Evolutionary conservation across 2,113 vertebrate genomes (phyloP), one percentile per base, ranked within the genome.

Genomic region (Polyodon spathula): DNA sequence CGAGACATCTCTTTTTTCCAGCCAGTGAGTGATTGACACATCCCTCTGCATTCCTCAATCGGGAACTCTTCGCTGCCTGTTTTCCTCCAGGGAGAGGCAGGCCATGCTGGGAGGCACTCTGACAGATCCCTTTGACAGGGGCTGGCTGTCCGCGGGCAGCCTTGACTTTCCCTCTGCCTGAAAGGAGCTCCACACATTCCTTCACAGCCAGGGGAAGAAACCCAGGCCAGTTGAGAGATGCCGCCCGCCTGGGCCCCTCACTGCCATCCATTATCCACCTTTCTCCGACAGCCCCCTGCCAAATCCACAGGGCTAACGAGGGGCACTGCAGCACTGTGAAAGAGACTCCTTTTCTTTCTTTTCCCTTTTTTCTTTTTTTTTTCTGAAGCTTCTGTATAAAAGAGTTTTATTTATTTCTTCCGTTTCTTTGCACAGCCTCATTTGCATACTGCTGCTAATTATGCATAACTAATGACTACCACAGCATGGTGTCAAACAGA

Each of bases 1-100:
- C 74, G 71, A 85, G 82, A 86, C 78, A 71, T 83, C 81, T 81
- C 70, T 77, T 68, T 73, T 68, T 70, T 48, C 50, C 52, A 61
- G 64, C n/a, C 48, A 50, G 4, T 9, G 6, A 38, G 40, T 87
- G 79, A 83, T 71, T 75, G 83, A 77, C 83, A 78, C 69, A 66
- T 80, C 69, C 70, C 68, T 42, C 38, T 2, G 0, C 56, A 7
- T 48, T 71, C 70, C 58, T 71, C 65, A 1, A 1, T 50, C 37
- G 52, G 57, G 63, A 62, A 59, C 66, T 66, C 54, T 37, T 9
- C 40, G 71, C 58, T 62, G 79, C 73, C 71, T 65, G 59, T 65
- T 53, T 58, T 63, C 1, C 60, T 38, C 59, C 27, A 27, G 63
- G 67, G 58, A 55, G 55, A 66, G 64, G 62, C 16, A 40, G 58